Evolutionary conservation across 2,113 vertebrate species (phyloP), one percentile per base, ranked within the genome.

Genomic region (Zosterops lateralis): DNA sequence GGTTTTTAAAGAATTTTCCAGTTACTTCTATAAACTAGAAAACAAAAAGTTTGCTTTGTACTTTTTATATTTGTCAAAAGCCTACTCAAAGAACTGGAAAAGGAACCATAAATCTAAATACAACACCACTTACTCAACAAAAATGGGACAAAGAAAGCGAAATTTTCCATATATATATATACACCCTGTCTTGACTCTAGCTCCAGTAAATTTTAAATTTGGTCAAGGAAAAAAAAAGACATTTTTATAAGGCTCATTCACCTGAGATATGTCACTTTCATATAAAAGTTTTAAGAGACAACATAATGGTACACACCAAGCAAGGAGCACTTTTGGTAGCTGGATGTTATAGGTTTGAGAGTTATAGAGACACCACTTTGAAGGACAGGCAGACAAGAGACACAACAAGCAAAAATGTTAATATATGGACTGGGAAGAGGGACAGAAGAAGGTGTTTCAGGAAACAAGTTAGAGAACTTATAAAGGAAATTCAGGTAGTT

Each of bases 61-160:
- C 31, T 92, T 82, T 60, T 73, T 10, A 80, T 70, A 61, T 76
- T 82, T 89, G 26, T 61, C 28, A 79, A 57, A 81, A 87, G 31
- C 75, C 24, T 50, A 74, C 12, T 89, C 16, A 67, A 90, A 57
- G 13, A 83, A 56, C 8, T 12, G 11, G 10, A 57, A 65, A 84
- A 61, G 18, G 4, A 17, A 45, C 12, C 40, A 28, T 44, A 71
- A 53, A 68, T 36, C 42, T 73, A 70, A 68, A 64, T 34, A 53
- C 24, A 2, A 2, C 5, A 84, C 6, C 2, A 5, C 10, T 45
- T 31, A n/a, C 7, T 56, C 62, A 62, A 65, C 7, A 70, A 57
- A 62, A 50, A 31, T 9, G 9, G 7, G 4, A 84, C 2, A 8
- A 84, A 66, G 9, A 19, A 82, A 71, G 25, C 64, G 11, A 68